Conservation (phyloP, 2,888 invertebrate species). For the Erebia ligea region DNA sequence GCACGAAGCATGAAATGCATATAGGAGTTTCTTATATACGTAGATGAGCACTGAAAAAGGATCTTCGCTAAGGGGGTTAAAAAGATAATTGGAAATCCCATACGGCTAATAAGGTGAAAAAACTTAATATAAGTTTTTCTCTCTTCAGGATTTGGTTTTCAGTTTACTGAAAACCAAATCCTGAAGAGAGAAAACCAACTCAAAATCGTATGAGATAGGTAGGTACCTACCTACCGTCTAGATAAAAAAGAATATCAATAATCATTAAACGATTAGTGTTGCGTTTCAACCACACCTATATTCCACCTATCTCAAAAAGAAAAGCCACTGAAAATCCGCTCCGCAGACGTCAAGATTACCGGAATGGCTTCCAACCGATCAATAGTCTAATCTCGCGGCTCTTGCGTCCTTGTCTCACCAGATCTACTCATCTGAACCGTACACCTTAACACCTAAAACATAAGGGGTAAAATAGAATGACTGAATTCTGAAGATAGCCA, state of each 20-base stretch:
- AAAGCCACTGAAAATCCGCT: slow-evolving; percentile 52
- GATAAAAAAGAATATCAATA: slow-evolving; percentile 3
- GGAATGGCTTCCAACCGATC: slow-evolving; percentile 62
- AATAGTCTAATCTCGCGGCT: slow-evolving; percentile 70
- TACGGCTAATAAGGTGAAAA: no score
- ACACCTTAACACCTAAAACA: slow-evolving; percentile 52
- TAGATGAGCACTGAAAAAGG: no score
- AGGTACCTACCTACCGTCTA: not conserved
- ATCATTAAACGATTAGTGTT: not conserved
- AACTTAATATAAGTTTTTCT: no score
- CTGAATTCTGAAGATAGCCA: slow-evolving; percentile 26
- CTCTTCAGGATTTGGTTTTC: no score
- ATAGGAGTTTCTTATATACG: no score
- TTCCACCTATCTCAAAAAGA: slow-evolving; percentile 30
- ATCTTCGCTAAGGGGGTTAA: no score
- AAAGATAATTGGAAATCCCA: no score
- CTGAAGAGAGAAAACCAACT: no score
- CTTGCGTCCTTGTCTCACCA: slow-evolving; percentile 74
- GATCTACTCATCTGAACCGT: slow-evolving; percentile 41
- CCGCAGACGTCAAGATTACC: slow-evolving; percentile 75
- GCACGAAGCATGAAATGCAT: no score
- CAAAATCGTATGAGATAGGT: not conserved
- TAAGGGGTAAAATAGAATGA: slow-evolving; percentile 30
- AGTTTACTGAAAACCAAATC: not conserved
- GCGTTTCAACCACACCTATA: slow-evolving; percentile 32